Conservation (phyloP, 2,797 vertebrate species). For the Kryptolebias ocellatus region DNA sequence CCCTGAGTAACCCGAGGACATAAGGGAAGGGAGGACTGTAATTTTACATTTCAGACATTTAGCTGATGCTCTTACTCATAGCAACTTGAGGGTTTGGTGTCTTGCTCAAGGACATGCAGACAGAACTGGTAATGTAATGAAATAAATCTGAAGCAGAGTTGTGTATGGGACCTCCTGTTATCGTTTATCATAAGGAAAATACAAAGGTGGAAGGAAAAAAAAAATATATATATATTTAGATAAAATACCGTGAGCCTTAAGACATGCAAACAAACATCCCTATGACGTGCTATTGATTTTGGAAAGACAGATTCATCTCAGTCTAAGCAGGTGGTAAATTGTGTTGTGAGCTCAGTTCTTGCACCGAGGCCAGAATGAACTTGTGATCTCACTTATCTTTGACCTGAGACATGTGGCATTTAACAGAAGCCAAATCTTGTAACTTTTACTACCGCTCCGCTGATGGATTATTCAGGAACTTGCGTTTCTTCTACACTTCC, state of each 20-base stretch:
- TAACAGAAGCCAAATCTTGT: constrained; percentile 20
- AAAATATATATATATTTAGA: background rate
- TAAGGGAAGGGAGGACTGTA: constrained; percentile 43
- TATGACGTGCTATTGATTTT: constrained; percentile 15
- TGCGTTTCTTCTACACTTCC: constrained; percentile 16
- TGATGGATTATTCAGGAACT: constrained; percentile 13
- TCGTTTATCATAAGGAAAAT: constrained; percentile 27
- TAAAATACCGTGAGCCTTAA: constrained; percentile 12
- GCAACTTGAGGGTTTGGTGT: constrained; percentile 49
- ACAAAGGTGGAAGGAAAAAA: background rate
- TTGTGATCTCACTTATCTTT: constrained; percentile 13
- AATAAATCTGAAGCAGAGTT: constrained; percentile 35
- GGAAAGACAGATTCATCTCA: constrained; percentile 13
- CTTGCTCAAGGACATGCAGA: constrained; percentile 54
- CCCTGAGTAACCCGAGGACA: constrained; percentile 68
- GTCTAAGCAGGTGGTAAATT: constrained; percentile 43
- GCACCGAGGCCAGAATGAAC: constrained; percentile 18
- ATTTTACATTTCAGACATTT: constrained; percentile 63
- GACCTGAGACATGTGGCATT: constrained; percentile 19
- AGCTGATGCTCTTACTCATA: constrained; percentile 51
- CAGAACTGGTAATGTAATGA: constrained; percentile 23
- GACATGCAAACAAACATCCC: constrained; percentile 12
- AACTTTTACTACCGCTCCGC: constrained; percentile 18
- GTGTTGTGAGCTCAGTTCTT: no score
- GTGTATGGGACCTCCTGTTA: constrained; percentile 22